phyloP scores from a whole-genome alignment of 2,888 invertebrate genomes.

The Antheraea assamensis region DNA sequence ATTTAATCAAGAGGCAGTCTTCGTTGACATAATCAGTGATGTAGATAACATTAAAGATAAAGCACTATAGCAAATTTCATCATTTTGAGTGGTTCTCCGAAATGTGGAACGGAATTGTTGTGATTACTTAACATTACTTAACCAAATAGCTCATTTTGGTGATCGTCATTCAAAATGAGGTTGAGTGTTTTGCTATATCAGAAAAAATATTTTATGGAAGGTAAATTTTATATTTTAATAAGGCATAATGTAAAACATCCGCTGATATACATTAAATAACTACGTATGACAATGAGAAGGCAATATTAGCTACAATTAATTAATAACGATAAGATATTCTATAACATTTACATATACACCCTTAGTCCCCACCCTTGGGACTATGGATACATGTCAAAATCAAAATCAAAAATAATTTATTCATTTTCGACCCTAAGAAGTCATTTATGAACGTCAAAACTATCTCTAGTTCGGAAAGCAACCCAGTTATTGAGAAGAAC shows the following conservation, averaged over 20 bases:
- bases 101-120: conserved; percentile 7
- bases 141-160: conserved; percentile 12
- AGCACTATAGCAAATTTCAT: conserved; percentile 39
- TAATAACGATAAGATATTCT: too few relatives aligned
- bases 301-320: too few relatives aligned
- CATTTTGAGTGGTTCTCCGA: conserved; percentile 30
- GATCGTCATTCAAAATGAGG: conserved; percentile 2
- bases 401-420: too few relatives aligned
- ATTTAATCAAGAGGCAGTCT: conserved; percentile 2
- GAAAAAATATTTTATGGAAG: not conserved
- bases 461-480: too few relatives aligned
- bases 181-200: not conserved
- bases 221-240: not conserved
- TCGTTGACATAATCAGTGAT: conserved; percentile 31
- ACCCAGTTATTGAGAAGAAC: too few relatives aligned
- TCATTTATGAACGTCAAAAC: too few relatives aligned
- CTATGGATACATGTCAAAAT: too few relatives aligned
- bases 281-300: not conserved
- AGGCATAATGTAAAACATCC: not conserved
- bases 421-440: too few relatives aligned
- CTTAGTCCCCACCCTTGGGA: too few relatives aligned
- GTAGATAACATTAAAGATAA: conserved; percentile 45
- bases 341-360: too few relatives aligned
- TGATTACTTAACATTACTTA: conserved; percentile 15
- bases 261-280: not conserved